These are phyloP conservation scores for Sebastes matsubarae DNA, from an alignment of 2,797 vertebrate species.

Conservation along the genomic window DNA sequence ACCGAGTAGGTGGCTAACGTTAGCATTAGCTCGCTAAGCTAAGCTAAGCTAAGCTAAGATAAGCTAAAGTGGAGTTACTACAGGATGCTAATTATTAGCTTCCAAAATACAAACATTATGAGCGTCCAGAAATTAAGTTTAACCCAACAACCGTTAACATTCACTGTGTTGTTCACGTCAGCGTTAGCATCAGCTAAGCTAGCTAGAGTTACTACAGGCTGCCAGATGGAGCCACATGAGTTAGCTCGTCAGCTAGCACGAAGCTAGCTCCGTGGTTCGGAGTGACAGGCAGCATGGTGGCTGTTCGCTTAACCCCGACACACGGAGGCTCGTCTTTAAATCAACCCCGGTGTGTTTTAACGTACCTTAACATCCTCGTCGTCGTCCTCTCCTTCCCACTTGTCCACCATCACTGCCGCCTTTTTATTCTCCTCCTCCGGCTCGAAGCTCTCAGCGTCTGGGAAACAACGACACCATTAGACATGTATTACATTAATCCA, in stretches of 20 bases:
- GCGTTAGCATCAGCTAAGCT: neutral
- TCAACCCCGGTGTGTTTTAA: neutral
- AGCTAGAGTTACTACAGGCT: constrained; percentile 6
- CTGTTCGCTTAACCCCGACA: neutral
- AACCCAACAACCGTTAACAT: too few species aligned
- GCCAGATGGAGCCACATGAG: constrained; percentile 60
- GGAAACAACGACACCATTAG: constrained; percentile 53
- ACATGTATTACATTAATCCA: constrained; percentile 51
- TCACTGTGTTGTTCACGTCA: neutral
- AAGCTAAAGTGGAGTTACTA: neutral
- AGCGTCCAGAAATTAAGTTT: too few species aligned
- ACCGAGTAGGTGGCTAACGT: neutral
- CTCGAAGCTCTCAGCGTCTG: constrained; percentile 92
- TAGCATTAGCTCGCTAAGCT: neutral
- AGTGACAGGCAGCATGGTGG: constrained; percentile 28
- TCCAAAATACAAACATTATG: too few species aligned
- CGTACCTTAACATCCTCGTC: constrained; percentile 94
- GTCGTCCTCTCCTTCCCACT: constrained; percentile 91
- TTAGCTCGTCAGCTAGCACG: constrained; percentile 55
- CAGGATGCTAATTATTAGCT: neutral
- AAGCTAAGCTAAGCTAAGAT: neutral
- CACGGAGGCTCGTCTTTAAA: fast-evolving
- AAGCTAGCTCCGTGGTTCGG: constrained; percentile 33
- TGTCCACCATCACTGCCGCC: constrained; percentile 82
- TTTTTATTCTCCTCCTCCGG: constrained; percentile 83